phyloP scores from a whole-genome alignment of 2,797 vertebrate genomes.

The Pseudomugil tenellus region DNA sequence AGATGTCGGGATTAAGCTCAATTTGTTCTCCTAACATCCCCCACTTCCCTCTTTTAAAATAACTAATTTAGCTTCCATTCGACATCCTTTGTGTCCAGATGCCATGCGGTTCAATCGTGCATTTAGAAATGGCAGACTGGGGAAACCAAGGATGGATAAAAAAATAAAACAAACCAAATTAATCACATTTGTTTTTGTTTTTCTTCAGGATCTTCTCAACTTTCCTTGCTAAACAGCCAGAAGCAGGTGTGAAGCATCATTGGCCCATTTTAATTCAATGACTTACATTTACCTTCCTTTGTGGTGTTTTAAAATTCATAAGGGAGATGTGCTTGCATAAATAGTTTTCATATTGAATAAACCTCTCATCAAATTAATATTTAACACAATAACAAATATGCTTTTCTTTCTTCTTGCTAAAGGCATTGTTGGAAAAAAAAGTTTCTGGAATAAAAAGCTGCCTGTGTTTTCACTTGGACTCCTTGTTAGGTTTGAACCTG shows the following conservation, averaged over 20 bases:
- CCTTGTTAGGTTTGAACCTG: no score
- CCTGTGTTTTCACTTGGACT: no score
- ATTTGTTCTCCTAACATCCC: not conserved
- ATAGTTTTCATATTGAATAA: not conserved
- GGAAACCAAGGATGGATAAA: no score
- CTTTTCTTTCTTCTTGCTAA: not conserved
- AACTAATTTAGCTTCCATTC: not conserved
- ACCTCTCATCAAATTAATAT: not conserved
- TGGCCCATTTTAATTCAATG: not conserved
- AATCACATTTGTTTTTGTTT: no score
- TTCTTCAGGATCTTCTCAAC: not conserved
- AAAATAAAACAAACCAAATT: no score
- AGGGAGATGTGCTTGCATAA: not conserved
- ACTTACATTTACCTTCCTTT: not conserved
- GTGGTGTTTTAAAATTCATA: not conserved
- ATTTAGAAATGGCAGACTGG: not conserved
- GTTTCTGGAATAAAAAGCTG: not conserved
- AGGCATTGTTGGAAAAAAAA: not conserved
- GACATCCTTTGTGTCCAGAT: no score
- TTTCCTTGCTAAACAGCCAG: not conserved
- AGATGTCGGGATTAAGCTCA: not conserved
- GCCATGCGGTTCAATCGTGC: no score
- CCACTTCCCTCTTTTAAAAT: not conserved
- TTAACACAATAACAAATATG: not conserved
- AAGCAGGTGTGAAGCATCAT: not conserved